A percentile compares a stretch with the other conserved stretches of the same genome.
These are phyloP conservation scores for Lordiphosa fenestrarum DNA, from an alignment of 2,888 invertebrate species.

Conservation along the genomic window DNA sequence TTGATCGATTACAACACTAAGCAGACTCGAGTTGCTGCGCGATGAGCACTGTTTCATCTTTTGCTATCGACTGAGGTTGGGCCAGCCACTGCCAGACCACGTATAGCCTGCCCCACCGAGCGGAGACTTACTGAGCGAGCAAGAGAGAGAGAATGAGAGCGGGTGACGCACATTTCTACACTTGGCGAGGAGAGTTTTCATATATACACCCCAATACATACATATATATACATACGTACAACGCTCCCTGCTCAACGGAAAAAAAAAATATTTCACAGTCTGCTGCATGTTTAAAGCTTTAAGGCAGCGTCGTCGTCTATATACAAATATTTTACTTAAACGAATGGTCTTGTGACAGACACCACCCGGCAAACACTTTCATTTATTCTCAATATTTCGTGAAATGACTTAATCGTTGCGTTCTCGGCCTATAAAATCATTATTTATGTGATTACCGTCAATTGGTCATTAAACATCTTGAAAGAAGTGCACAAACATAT, in stretches of 20 bases:
- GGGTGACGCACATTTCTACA: slow-evolving; percentile 30
- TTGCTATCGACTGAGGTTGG: slow-evolving; percentile 77
- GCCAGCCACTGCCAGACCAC: slow-evolving; percentile 11
- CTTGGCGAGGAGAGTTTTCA: slow-evolving; percentile 17
- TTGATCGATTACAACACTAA: slow-evolving; percentile 79
- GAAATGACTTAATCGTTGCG: slow-evolving; percentile 21
- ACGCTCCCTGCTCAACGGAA: slow-evolving; percentile 24
- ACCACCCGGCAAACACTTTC: slow-evolving; percentile 4
- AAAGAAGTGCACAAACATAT: slow-evolving; percentile 8
- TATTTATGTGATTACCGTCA: too few species aligned
- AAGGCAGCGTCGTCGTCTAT: slow-evolving; percentile 24
- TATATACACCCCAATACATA: slow-evolving; percentile 5
- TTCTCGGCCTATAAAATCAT: slow-evolving; percentile 8
- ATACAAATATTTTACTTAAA: not conserved
- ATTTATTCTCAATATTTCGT: slow-evolving; percentile 9
- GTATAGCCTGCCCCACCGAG: slow-evolving; percentile 1
- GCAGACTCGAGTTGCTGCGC: slow-evolving; percentile 73
- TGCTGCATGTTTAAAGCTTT: slow-evolving; percentile 45
- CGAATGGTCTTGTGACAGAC: slow-evolving; percentile 1
- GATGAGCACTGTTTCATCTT: slow-evolving; percentile 80
- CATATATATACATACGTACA: slow-evolving; percentile 11
- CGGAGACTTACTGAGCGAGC: slow-evolving; percentile 36
- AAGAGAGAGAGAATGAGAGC: slow-evolving; percentile 11
- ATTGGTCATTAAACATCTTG: too few species aligned
- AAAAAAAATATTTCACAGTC: slow-evolving; percentile 33